Evolutionary conservation across 2,888 invertebrate species (phyloP).

Genomic region (Drosophila multiciliata): DNA sequence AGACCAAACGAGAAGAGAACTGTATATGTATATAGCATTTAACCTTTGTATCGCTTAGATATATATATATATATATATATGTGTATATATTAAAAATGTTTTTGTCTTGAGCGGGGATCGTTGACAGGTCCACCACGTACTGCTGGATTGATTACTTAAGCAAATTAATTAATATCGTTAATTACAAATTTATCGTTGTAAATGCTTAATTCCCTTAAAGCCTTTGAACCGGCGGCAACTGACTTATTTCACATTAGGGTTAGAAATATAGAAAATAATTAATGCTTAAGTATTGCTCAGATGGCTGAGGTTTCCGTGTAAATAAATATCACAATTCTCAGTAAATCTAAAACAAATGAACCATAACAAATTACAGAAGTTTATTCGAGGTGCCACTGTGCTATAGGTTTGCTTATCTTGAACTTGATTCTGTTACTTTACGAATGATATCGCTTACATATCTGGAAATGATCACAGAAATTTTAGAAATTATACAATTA

Average conservation of each 20-base stretch:
- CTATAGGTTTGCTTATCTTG: background rate
- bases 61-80: background rate
- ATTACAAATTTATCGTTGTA: background rate
- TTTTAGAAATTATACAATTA: background rate
- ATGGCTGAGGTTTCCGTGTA: background rate
- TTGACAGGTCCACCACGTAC: slow-evolving; percentile 14
- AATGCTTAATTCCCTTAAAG: slow-evolving; percentile 5
- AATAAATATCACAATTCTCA: background rate
- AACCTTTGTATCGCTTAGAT: background rate
- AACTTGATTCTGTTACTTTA: background rate
- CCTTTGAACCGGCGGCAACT: background rate
- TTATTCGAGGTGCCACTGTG: background rate
- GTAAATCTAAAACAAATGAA: background rate
- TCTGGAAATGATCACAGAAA: background rate
- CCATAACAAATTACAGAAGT: background rate
- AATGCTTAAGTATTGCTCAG: background rate
- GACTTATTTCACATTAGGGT: slow-evolving; percentile 2
- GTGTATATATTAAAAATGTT: background rate
- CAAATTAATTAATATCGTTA: background rate
- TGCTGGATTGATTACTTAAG: slow-evolving; percentile 50
- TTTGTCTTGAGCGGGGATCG: slow-evolving; percentile 3
- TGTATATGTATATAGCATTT: background rate
- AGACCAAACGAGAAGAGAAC: background rate
- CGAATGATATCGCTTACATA: background rate
- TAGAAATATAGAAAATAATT: background rate